These are phyloP conservation scores for Leptinotarsa haldemani DNA, from an alignment of 2,888 invertebrate species.

Conservation along the genomic window DNA sequence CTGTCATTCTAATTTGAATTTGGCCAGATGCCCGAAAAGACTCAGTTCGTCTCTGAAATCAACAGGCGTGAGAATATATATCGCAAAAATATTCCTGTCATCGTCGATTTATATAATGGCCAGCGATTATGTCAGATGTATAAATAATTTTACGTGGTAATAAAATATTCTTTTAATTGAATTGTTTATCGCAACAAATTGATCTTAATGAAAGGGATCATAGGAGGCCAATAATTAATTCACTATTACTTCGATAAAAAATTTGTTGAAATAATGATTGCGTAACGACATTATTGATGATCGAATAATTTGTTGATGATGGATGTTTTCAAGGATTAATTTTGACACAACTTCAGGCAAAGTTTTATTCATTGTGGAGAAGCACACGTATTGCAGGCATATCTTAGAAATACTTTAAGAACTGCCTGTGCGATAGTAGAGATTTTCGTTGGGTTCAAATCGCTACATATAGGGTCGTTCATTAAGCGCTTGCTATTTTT, in stretches of 20 bases:
- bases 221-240: slow-evolving; percentile 46
- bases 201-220: slow-evolving; percentile 45
- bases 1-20: no score
- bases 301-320: background rate
- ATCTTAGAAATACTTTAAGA: no score
- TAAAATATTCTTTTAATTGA: slow-evolving; percentile 42
- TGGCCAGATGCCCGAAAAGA: no score
- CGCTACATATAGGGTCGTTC: no score
- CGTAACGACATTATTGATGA: background rate
- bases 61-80: no score
- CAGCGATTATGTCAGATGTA: slow-evolving; percentile 35
- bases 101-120: slow-evolving; percentile 20
- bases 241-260: background rate
- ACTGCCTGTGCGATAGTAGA: no score
- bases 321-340: background rate
- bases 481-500: no score
- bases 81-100: background rate
- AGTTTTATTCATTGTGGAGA: no score
- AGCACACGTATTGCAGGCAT: no score
- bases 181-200: slow-evolving; percentile 48
- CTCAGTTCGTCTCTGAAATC: no score
- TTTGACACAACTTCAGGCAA: background rate
- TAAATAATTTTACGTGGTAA: slow-evolving; percentile 36
- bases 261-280: background rate
- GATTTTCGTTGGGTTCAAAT: no score